These are phyloP conservation scores for Cassiopea xamachana DNA, from an alignment of 30 jellyfish, hydroid and myxozoan genomes.

Conservation along the genomic window DNA sequence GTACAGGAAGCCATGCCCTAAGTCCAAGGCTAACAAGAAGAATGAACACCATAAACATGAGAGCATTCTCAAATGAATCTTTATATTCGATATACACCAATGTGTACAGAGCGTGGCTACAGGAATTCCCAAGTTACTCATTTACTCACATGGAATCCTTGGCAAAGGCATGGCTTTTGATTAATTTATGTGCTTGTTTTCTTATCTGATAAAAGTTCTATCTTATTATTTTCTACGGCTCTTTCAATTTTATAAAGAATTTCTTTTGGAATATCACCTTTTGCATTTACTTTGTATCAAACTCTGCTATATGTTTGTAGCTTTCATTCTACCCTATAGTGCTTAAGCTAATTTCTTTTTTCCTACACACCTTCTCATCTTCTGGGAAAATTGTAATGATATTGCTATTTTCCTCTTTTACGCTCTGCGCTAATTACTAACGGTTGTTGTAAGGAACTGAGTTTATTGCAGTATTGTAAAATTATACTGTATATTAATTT, in stretches of 20 bases:
- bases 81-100: slow-evolving; percentile 61
- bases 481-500: no score
- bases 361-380: no score
- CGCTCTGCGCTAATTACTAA: no score
- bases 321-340: no score
- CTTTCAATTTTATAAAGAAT: background rate
- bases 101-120: slow-evolving; percentile 78
- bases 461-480: background rate
- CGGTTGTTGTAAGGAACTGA: background rate
- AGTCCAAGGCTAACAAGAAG: slow-evolving; percentile 59
- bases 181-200: background rate
- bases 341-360: no score
- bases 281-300: no score
- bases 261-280: no score
- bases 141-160: slow-evolving; percentile 69
- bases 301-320: no score
- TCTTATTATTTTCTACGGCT: background rate
- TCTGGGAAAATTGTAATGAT: no score
- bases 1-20: background rate
- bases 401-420: no score
- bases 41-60: slow-evolving; percentile 40
- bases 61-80: slow-evolving; percentile 30
- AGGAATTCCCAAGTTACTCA: slow-evolving; percentile 71
- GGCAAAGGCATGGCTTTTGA: slow-evolving; percentile 56
- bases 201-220: background rate